phyloP scores from a whole-genome alignment of 2,113 vertebrate genomes.

The Dicentrarchus labrax region DNA sequence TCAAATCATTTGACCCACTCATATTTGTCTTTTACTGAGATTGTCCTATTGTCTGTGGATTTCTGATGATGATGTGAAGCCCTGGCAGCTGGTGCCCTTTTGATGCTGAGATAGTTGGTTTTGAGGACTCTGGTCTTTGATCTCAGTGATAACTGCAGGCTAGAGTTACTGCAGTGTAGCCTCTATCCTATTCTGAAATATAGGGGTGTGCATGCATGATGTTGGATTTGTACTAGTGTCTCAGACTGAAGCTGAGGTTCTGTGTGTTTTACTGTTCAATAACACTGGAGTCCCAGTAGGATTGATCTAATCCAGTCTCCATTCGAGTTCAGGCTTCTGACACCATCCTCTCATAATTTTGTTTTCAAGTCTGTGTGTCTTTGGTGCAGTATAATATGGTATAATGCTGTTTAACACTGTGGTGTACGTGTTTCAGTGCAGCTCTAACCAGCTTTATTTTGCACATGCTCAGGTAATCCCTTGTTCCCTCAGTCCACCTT shows the following conservation, averaged over 20 bases:
- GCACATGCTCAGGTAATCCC: conserved; percentile 1
- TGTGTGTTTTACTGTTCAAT: background rate
- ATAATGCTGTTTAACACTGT: background rate
- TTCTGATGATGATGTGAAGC: background rate
- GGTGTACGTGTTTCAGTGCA: background rate
- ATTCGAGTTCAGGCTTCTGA: background rate
- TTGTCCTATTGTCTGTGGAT: background rate
- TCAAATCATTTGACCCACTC: background rate
- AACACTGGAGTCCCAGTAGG: conserved; percentile 4
- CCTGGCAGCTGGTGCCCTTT: background rate
- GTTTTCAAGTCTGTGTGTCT: background rate
- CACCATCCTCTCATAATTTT: conserved; percentile 1
- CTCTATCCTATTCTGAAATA: background rate
- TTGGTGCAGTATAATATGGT: background rate
- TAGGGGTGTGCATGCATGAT: background rate
- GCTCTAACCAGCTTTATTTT: conserved; percentile 7
- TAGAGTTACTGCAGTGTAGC: background rate
- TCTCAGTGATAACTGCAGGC: background rate
- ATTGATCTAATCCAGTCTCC: background rate
- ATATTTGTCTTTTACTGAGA: background rate
- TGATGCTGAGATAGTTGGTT: background rate
- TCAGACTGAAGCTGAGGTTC: background rate
- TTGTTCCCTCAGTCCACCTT: background rate
- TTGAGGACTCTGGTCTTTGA: background rate
- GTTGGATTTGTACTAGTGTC: conserved; percentile 41